Evolutionary conservation across 2,113 vertebrate species (phyloP), one percentile per base, ranked within the genome.

Genomic region (Genyomyrus donnyi): DNA sequence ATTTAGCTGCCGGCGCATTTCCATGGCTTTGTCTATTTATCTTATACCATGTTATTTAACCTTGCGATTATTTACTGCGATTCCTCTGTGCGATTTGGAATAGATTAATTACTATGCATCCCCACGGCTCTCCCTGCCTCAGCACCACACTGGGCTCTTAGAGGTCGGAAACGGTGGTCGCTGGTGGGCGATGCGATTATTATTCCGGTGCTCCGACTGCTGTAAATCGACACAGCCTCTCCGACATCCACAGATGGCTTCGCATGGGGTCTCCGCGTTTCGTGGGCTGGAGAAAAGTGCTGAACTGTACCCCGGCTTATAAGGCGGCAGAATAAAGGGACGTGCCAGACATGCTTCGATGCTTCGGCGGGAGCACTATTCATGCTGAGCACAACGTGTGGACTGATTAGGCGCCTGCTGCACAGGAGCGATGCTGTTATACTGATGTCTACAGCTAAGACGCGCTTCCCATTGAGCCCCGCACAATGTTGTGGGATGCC

Each of bases 1-100:
- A 85, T 89, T 45, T 49, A 85, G 74, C 7, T 89, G 70, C 52
- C 89, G 77, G 84, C 70, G 45, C 31, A 74, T 58, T 56, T 50
- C 5, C 48, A 13, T 83, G 2, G 83, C 6, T 49, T 39, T 86
- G 2, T 62, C 46, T 85, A 5, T 66, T 24, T 48, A 8, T 85
- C 9, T 90, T 52, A 21, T 70, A 56, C 45, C 87, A 24, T 70
- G 46, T 35, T 83, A 15, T 87, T 80, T 24, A 42, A 46, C 27
- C 87, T 74, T n/a, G 45, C 87, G 45, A 70, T 27, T 42, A 31
- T 66, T 70, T 70, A 27, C 45, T 46, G 83, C 83, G 39, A 84
- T 85, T 85, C 45, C 62, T 49, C 13, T 21, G 39, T 50, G 88
- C n/a, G 15, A 35, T 89, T 70, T 70, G 70, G 13, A n/a, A 35